Evolutionary conservation across 2,888 invertebrate genomes (phyloP), one percentile per base, ranked within the genome.

Genomic region (Helobdella robusta): DNA sequence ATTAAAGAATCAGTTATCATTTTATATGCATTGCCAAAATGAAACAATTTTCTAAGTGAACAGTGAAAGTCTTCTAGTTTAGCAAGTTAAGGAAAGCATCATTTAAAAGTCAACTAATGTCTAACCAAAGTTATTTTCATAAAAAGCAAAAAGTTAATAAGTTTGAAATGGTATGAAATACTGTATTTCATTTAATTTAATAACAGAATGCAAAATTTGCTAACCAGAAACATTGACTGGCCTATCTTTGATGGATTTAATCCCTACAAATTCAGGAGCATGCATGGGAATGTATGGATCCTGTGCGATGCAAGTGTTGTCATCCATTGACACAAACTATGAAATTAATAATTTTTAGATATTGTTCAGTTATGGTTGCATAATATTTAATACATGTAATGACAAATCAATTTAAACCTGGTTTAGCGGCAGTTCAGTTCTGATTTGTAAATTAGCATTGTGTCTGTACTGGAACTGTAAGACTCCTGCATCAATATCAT

Each of bases 351-450:
- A n/a, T n/a, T n/a, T n/a, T n/a, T n/a, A n/a, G n/a, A 25, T 15
- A 67, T 40, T 46, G 25, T 11, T 23, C 35, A 48, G 20, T 4
- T 18, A 61, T 48, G 28, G n/a, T n/a, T 32, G 6, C 23, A 32
- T 50, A 62, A 46, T 48, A 36, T 36, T 25, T 32, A 3, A 25
- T 2, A 30, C 28, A 50, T 50, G 20, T 20, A 8, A 11, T 40
- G 44, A 15, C n/a, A 40, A 62, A 50, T 20, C 32, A 35, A 35
- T 58, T 11, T 32, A 3, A 68, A 80, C 83, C 40, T 87, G 84
- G 65, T 83, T 83, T 65, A 92, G 76, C 8, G 91, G 91, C 20
- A 83, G 74, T 59, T 81, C 80, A 73, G 85, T 84, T 65, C 92
- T 84, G 20, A 92, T 69, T 52, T 88, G 84, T 54, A 91, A 74